A percentile compares a stretch with the other conserved stretches of the same genome.
phyloP scores from a whole-genome alignment of 2,113 vertebrate species.

The Tachuris rubrigastra region DNA sequence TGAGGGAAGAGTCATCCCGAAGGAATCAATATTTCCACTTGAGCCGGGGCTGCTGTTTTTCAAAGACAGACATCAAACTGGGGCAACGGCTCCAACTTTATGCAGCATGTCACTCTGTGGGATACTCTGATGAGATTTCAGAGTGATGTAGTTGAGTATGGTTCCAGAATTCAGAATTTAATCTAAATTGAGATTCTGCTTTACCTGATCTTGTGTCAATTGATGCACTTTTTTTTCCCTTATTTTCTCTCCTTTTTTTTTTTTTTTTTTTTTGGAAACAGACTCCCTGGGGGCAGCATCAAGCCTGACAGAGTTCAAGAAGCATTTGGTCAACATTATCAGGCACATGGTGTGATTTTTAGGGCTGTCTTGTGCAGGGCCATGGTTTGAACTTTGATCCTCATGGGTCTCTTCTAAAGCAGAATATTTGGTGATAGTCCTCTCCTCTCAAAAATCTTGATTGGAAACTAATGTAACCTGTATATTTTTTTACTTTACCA shows the following conservation, averaged over 20 bases:
- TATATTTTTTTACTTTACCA: background rate
- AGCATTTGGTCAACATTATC: background rate
- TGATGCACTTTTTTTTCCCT: background rate
- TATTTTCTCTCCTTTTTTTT: background rate
- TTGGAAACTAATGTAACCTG: background rate
- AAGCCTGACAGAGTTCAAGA: background rate
- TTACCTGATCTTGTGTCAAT: background rate
- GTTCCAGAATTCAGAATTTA: background rate
- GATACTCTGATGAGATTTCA: background rate
- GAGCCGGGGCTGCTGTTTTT: background rate
- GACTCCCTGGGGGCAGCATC: background rate
- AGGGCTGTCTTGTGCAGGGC: background rate
- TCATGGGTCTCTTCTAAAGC: background rate
- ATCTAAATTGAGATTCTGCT: background rate
- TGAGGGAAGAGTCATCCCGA: background rate
- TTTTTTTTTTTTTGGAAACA: background rate
- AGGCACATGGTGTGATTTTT: background rate
- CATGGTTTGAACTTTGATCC: background rate
- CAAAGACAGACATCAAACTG: background rate
- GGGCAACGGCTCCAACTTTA: background rate
- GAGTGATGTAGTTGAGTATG: rapidly evolving
- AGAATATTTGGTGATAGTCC: background rate
- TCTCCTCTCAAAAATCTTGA: background rate
- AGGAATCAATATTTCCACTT: slow-evolving; percentile 22
- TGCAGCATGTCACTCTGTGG: background rate